Base-by-base conservation (phyloP, 2,797 vertebrate genomes). In the Typhlichthys subterraneus region DNA sequence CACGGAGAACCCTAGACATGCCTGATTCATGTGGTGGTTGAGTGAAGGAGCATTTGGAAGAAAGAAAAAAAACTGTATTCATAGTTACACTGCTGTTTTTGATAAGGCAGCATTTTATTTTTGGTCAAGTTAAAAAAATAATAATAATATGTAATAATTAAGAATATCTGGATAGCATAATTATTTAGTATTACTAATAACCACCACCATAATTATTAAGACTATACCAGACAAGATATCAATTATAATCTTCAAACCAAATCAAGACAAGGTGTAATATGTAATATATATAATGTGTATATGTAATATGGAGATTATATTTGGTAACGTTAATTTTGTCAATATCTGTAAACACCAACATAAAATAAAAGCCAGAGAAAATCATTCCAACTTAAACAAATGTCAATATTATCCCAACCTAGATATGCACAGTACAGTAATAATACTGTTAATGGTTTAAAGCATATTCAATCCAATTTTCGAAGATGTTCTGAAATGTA, bases 11-110 rank as follows among this genome's bases (percentile, higher is more conserved):
- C 62, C 75, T 63, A 77, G 69, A 81, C 79, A 81, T 59, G 50
- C 63, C 80, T 42, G 77, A 68, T 77, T 82, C 75, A 66, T 87
- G 77, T 75, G 75, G 84, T 77, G 77, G 57, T 29, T 81, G 55
- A 52, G 11, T 14, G 68, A 73, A 69, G 69, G 60, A 73, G 55
- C 3, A 59, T 60, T 73, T 65, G 75, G 65, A 73, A 47, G 63
- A 60, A 49, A 62, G 58, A 76, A 42, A 42, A 72, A 53, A 23
- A 62, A 53, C 65, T 67, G 55, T 45, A 70, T 72, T 73, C 69
- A 66, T 42, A 57, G 62, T 57, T 60, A 50, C 13, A 47, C 31
- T 8, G 48, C 66, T 33, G 5, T 56, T 61, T 85, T 73, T 68
- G 66, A 71, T 69, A 62, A 66, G 73, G 72, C 62, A 74, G 55